These are phyloP conservation scores for Antennarius striatus DNA, from an alignment of 2,113 vertebrate genomes.

Conservation along the genomic window DNA sequence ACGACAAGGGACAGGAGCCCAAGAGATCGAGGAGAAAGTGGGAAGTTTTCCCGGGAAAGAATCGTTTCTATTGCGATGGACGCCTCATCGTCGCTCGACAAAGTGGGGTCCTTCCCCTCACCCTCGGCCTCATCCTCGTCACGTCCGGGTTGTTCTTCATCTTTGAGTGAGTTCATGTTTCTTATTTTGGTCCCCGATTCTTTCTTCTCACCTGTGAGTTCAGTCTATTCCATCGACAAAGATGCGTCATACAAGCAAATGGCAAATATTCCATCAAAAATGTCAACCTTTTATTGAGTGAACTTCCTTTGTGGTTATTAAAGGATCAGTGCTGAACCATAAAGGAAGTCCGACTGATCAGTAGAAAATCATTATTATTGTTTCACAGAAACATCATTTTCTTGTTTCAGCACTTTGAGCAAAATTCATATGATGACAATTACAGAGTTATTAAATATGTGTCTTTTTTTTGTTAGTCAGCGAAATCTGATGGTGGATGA, in stretches of 20 bases:
- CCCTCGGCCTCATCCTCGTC: slow-evolving; percentile 88
- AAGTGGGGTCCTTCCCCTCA: slow-evolving; percentile 89
- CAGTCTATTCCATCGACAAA: too few species aligned
- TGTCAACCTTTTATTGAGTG: background rate
- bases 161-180: slow-evolving; percentile 87
- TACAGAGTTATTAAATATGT: slow-evolving; percentile 18
- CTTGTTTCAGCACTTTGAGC: too few species aligned
- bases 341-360: too few species aligned
- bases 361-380: too few species aligned
- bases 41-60: slow-evolving; percentile 91
- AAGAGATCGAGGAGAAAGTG: slow-evolving; percentile 82
- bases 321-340: too few species aligned
- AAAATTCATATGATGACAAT: slow-evolving; percentile 27
- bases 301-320: background rate
- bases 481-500: slow-evolving; percentile 10
- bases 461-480: slow-evolving; percentile 42
- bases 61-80: slow-evolving; percentile 91
- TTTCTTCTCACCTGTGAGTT: too few species aligned
- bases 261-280: too few species aligned
- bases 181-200: background rate
- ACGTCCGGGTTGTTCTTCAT: slow-evolving; percentile 91
- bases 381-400: too few species aligned
- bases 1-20: slow-evolving; percentile 20
- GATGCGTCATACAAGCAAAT: too few species aligned
- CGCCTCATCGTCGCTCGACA: slow-evolving; percentile 88